Evolutionary conservation across 2,797 vertebrate species (phyloP), one percentile per base, ranked within the genome.

Genomic region (Hyperoplus lanceolatus): DNA sequence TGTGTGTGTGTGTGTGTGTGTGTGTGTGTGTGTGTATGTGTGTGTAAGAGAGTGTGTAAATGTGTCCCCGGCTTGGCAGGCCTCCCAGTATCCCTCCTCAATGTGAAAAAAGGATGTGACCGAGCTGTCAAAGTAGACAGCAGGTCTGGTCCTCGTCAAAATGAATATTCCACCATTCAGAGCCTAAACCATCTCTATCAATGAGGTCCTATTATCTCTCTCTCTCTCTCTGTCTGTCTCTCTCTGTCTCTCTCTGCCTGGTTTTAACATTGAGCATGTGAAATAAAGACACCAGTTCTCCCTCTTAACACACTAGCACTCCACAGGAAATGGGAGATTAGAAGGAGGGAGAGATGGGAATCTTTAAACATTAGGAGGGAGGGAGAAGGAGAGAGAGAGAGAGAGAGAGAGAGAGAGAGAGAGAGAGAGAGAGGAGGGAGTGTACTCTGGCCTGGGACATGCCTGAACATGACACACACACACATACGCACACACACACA

Each of bases 321-420:
- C 45, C 53, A 80, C 83, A 82, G 88, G 87, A 93, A 88, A 82
- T 74, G 56, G 72, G 45, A 83, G 87, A 63, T 89, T 86, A 87
- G 42, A 81, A 71, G 72, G 62, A 80, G 73, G 38, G 73, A 81
- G 73, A 58, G 73, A 84, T 51, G 48, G 75, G 62, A 62, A 79
- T 78, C 75, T 48, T 55, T 59, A n/a, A 21, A 77, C 68, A 81
- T 80, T 58, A 72, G 55, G 73, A 67, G 70, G 70, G 80, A 79
- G 83, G 70, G 29, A 29, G 29, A 29, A 29, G n/a, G 21, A 21
- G 29, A 29, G 29, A 29, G 29, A 29, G 29, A 21, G 21, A 21
- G 21, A 76, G 75, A 46, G 67, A 38, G 42, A 45, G 21, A n/a
- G n/a, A n/a, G 21, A 21, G 29, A 29, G 29, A 29, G 29, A 29